Evolutionary conservation across 1,140 invertebrate species (phyloP), one percentile per base, ranked within the genome.

Genomic region (Diorhabda sublineata): DNA sequence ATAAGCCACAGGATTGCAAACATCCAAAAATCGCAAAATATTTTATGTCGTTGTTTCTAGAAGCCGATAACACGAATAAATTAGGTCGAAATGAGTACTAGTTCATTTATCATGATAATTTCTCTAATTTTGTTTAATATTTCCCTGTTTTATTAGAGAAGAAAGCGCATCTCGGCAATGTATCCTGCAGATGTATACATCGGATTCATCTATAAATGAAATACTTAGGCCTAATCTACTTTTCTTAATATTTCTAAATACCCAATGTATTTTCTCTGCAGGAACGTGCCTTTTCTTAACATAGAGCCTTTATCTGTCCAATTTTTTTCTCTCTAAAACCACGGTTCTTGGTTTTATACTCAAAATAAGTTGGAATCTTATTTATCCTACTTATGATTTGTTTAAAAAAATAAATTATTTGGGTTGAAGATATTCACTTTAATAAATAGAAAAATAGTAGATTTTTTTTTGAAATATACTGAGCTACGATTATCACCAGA

Each of bases 191-290:
- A 69, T 67, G 69, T 63, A 66, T 68, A 68, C 58, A 67, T 67
- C 69, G 67, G 61, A 61, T 63, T 60, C 66, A n/a, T n/a, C n/a
- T 59, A 58, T 69, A 44, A 64, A 52, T 62, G 65, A 60, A 67
- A 64, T 61, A 58, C 61, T 72, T 72, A 72, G 71, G 71, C 71
- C 71, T 72, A 72, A 67, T 57, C 66, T 69, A 43, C 64, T 69
- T 62, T 61, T 67, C 62, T 65, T 69, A 67, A 60, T 59, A 8
- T 69, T 64, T 64, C 70, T 64, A 68, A 47, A 59, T 58, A 57
- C 62, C 70, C 63, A 69, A 71, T 66, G 65, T 71, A 66, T 64
- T 8, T 71, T 47, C 63, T 63, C 67, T 67, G 70, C 70, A 71
- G 67, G 70, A 71, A 62, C 61, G 59, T 71, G 64, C 64, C 43